phyloP scores from a whole-genome alignment of 1,140 invertebrate genomes.

The Temnothorax nylanderi region DNA sequence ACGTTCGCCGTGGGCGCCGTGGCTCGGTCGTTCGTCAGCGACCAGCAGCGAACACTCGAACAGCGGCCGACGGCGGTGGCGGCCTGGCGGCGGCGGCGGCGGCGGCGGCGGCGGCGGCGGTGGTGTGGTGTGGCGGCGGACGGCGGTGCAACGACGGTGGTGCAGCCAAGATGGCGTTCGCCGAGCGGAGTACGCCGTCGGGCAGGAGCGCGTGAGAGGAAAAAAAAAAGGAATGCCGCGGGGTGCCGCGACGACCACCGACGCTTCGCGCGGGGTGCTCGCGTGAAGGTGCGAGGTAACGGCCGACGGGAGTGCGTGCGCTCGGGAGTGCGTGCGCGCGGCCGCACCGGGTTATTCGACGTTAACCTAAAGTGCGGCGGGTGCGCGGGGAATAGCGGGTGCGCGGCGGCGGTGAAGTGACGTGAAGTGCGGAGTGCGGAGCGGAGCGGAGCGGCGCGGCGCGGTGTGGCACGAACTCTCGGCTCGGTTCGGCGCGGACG shows the following conservation, averaged over 20 bases:
- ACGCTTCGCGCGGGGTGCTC: slow-evolving; percentile 66
- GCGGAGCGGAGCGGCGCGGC: not conserved
- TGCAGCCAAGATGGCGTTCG: slow-evolving; percentile 79
- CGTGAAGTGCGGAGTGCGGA: not conserved
- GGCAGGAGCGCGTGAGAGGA: slow-evolving; percentile 73
- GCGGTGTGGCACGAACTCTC: not conserved
- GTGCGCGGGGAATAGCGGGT: not conserved
- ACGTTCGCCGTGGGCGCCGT: not conserved
- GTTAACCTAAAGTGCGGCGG: slow-evolving; percentile 41
- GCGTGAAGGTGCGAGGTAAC: slow-evolving; percentile 44
- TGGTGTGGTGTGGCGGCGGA: not conserved
- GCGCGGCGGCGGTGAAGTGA: not conserved
- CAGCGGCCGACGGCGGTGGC: not conserved
- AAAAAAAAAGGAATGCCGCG: slow-evolving; percentile 81
- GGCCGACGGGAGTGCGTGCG: slow-evolving; percentile 5
- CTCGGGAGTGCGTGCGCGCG: slow-evolving; percentile 17
- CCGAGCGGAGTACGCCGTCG: slow-evolving; percentile 76
- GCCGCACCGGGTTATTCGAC: not conserved
- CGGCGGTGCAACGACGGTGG: slow-evolving; percentile 41
- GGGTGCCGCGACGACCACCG: slow-evolving; percentile 71
- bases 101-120: not conserved
- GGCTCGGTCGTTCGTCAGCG: too few relatives aligned
- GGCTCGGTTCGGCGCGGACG: not conserved
- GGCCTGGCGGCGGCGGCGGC: not conserved
- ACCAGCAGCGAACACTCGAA: too few relatives aligned